phyloP scores from a whole-genome alignment of 1,140 invertebrate genomes.

The Scaptodrosophila lebanonensis region DNA sequence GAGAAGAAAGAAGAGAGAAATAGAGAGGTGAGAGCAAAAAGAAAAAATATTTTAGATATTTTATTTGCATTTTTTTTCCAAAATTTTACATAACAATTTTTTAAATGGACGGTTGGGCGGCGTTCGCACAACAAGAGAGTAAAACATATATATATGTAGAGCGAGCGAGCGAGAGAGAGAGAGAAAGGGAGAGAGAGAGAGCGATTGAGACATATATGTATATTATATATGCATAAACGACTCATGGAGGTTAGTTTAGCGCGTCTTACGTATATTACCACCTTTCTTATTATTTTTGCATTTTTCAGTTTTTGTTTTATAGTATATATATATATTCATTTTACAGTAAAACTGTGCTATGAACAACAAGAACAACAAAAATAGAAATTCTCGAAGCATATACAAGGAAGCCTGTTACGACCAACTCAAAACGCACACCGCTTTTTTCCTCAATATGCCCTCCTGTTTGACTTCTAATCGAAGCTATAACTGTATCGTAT shows the following conservation, averaged over 20 bases:
- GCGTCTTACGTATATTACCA: conserved; percentile 73
- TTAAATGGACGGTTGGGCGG: conserved; percentile 7
- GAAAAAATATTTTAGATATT: conserved; percentile 31
- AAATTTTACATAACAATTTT: conserved; percentile 11
- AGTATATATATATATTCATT: background rate
- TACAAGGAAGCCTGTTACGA: conserved; percentile 60
- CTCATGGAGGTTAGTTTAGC: conserved; percentile 66
- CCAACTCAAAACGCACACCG: conserved; percentile 34
- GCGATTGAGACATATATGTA: conserved; percentile 17
- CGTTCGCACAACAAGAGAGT: conserved; percentile 8
- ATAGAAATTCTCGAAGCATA: conserved; percentile 76
- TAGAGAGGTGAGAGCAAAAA: conserved; percentile 45
- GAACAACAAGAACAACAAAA: conserved; percentile 74
- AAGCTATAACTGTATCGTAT: too few species aligned
- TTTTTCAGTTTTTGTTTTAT: background rate
- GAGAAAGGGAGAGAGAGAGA: conserved; percentile 4
- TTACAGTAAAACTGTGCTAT: conserved; percentile 47
- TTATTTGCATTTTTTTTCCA: conserved; percentile 22
- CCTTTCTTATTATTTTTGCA: conserved; percentile 40
- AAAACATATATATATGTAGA: conserved; percentile 10
- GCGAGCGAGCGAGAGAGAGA: conserved; percentile 14
- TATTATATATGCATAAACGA: conserved; percentile 33
- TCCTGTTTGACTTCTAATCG: background rate
- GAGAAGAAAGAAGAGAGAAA: conserved; percentile 36
- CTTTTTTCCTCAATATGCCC: conserved; percentile 19